Percentiles rank a stretch among this genome's conserved stretches.
Evolutionary conservation across 2,888 invertebrate species (phyloP).

Genomic region (Calliopum simillimum): DNA sequence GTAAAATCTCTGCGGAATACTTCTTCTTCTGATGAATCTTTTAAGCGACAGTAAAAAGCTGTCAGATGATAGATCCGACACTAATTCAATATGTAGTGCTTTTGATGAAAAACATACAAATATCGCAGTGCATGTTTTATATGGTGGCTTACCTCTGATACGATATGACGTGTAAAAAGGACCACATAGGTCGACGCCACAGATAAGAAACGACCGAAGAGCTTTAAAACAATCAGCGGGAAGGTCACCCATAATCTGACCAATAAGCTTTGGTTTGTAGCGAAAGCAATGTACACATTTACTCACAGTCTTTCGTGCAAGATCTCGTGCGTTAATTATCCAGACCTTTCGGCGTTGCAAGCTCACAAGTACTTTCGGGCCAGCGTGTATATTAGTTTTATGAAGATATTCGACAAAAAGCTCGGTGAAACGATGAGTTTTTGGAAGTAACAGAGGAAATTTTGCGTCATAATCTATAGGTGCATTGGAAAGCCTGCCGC

Average conservation of each 20-base stretch:
- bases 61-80: constrained; percentile 34
- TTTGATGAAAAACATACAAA: constrained; percentile 38
- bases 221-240: background rate
- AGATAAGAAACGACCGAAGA: background rate
- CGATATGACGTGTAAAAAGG: background rate
- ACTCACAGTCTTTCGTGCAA: no score
- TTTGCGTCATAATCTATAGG: background rate
- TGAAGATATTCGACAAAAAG: background rate
- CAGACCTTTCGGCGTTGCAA: no score
- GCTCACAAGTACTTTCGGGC: no score
- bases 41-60: constrained; percentile 37
- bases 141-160: constrained; percentile 24
- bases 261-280: background rate
- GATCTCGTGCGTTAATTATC: no score
- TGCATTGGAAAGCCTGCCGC: no score
- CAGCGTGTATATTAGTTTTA: no score
- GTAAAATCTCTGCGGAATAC: constrained; percentile 30
- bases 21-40: constrained; percentile 35
- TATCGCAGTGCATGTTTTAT: constrained; percentile 26
- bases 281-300: background rate
- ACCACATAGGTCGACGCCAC: background rate
- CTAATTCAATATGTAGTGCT: constrained; percentile 36
- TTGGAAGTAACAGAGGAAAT: background rate
- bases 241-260: background rate
- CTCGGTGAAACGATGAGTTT: background rate